Evolutionary conservation across 2,888 invertebrate genomes (phyloP).

Genomic region (Bugula neritina): DNA sequence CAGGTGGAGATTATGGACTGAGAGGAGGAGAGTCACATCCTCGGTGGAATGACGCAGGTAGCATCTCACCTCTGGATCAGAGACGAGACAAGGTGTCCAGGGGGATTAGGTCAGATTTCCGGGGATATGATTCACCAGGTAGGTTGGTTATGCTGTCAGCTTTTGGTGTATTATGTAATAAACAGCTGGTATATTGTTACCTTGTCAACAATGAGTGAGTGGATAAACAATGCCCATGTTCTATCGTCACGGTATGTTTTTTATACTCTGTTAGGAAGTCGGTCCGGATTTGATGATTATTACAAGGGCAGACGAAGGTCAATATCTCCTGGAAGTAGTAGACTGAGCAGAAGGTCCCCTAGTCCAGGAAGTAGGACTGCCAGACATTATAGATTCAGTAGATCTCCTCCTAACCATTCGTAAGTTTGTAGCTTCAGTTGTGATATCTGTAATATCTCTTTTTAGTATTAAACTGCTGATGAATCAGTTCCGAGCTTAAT

Average conservation of each 20-base stretch:
- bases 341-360: not conserved
- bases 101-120: not conserved
- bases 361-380: not conserved
- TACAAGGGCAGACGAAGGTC: constrained; percentile 64
- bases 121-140: constrained; percentile 24
- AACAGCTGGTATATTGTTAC: too few relatives aligned
- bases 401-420: constrained; percentile 4
- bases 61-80: constrained; percentile 26
- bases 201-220: too few relatives aligned
- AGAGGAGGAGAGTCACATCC: not conserved
- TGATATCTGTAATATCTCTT: too few relatives aligned
- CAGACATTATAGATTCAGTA: not conserved
- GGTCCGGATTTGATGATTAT: constrained; percentile 61
- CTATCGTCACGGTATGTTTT: too few relatives aligned
- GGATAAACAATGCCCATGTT: too few relatives aligned
- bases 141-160: too few relatives aligned
- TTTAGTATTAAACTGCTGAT: too few relatives aligned
- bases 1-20: not conserved
- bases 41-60: constrained; percentile 22
- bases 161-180: too few relatives aligned
- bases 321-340: not conserved
- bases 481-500: too few relatives aligned
- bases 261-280: constrained; percentile 36
- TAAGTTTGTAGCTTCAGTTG: not conserved
- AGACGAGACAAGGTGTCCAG: not conserved